Evolutionary conservation across 2,113 vertebrate genomes (phyloP), one percentile per base, ranked within the genome.

Genomic region (Microcebus lehilahytsara): DNA sequence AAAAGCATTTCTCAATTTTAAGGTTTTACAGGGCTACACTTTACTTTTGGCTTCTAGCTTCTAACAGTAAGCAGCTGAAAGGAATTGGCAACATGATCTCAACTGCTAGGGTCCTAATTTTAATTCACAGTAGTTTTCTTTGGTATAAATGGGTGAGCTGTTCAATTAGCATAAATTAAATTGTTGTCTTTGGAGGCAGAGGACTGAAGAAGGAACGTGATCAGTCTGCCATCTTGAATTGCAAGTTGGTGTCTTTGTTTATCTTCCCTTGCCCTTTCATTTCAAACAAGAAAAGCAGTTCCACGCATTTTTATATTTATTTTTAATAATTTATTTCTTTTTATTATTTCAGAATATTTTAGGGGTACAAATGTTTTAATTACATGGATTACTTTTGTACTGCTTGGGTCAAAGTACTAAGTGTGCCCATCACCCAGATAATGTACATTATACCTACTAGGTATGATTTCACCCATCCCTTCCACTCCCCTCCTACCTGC

Each of bases 71-170:
- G 23, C 6, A 64, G 40, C 56, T n/a, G 20, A 42, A 92, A 56
- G 17, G 60, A 86, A 51, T 60, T 58, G 13, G 32, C 19, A 42
- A 69, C 23, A n/a, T 30, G 10, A 6, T 83, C 25, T 91, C 32
- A 37, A 49, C 12, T 9, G 6, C 14, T 53, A 22, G 34, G 16
- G 2, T 92, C 14, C 40, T 60, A 25, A 51, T 78, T 85, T 53
- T 85, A 77, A 80, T 79, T 78, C 49, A 69, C 25, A 94, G 78
- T 30, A 23, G 34, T 58, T 84, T 91, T 90, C 46, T 64, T 89
- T 86, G 77, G 51, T 71, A 42, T 51, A 69, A 66, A n/a, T 9
- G 46, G 25, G 32, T 32, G 5, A 87, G 17, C 53, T 51, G 42
- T 74, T 58, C 51, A 23, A 2, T 78, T 66, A 88, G 51, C 71